Evolutionary conservation across 1,140 invertebrate species (phyloP).

Genomic region (Listronotus oregonensis): DNA sequence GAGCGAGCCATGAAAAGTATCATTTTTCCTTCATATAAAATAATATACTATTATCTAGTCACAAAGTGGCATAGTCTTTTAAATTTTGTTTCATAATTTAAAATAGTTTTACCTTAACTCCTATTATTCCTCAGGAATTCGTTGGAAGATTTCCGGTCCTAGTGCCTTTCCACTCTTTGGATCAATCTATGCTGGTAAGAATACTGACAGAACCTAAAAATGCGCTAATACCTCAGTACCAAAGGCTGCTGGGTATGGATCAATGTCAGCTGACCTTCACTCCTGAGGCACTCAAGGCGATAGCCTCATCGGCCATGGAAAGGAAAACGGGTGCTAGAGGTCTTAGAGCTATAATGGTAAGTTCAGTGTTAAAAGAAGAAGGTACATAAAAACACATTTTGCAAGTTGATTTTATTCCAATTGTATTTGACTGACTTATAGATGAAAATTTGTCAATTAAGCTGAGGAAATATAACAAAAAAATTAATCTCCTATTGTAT

Average conservation of each 20-base stretch:
- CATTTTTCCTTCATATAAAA: too few species aligned
- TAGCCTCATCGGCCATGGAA: slow-evolving; percentile 90
- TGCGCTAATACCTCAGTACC: slow-evolving; percentile 78
- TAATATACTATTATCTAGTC: too few species aligned
- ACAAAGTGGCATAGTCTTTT: too few species aligned
- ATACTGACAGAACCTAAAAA: slow-evolving; percentile 98
- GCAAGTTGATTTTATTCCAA: too few species aligned
- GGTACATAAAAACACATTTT: too few species aligned
- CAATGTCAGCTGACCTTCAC: slow-evolving; percentile 90
- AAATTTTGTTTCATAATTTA: background rate
- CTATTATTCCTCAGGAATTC: slow-evolving; percentile 76
- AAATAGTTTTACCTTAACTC: background rate
- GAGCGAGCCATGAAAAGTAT: too few species aligned
- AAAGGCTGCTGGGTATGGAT: slow-evolving; percentile 69
- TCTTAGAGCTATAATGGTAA: slow-evolving; percentile 89
- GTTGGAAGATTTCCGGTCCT: slow-evolving; percentile 95
- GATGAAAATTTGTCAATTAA: too few species aligned
- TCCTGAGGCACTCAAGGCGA: slow-evolving; percentile 82
- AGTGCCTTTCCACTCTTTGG: slow-evolving; percentile 95
- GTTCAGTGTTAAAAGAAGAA: slow-evolving; percentile 28
- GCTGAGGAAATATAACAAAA: too few species aligned
- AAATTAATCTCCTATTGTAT: too few species aligned
- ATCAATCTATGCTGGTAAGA: slow-evolving; percentile 87
- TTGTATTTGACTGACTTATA: too few species aligned
- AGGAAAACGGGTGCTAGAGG: slow-evolving; percentile 96